Evolutionary conservation across 1,140 invertebrate species (phyloP), one percentile per base, ranked within the genome.

Genomic region (Gryon sp.): DNA sequence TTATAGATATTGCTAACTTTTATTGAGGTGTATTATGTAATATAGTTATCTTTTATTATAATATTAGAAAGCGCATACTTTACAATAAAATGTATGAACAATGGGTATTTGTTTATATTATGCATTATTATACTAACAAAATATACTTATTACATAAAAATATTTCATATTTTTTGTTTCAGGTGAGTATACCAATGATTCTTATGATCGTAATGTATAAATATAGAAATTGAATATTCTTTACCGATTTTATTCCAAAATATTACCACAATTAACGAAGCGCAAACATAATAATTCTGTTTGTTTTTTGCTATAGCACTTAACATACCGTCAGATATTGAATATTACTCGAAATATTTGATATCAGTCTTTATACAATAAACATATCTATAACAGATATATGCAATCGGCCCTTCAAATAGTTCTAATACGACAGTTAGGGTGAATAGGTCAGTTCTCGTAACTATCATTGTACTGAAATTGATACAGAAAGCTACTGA

Each of bases 371-470:
- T 65, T 40, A 15, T 40, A 53, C 68, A 48, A 73, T 63, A 65
- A 65, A 57, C 59, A 57, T 73, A 65, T 65, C 38, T 65, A 50
- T 65, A 66, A 63, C 43, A 30, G 45, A 50, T 40, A 18, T 62
- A 63, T 50, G 59, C 53, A 16, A 45, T 66, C 20, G 60, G 46
- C 72, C 62, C 46, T 60, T 75, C 43, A 66, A 53, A 46, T 46
- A 46, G 28, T 74, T 50, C 52, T 63, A 65, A 46, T 63, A 63
- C 45, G 60, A 72, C 66, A 72, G 66, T 66, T 70, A 66, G 74
- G 74, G 74, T 53, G 74, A 77, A 77, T 77, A 70, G 74, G 74
- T 77, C 74, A 77, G 74, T 77, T 77, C 74, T 70, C 60, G 74
- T 77, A 66, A 72, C 65, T 60, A 53, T 76, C 66, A 76, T 70